Evolutionary conservation across 1,140 invertebrate genomes (phyloP).

Genomic region (Aradophagus sp.): DNA sequence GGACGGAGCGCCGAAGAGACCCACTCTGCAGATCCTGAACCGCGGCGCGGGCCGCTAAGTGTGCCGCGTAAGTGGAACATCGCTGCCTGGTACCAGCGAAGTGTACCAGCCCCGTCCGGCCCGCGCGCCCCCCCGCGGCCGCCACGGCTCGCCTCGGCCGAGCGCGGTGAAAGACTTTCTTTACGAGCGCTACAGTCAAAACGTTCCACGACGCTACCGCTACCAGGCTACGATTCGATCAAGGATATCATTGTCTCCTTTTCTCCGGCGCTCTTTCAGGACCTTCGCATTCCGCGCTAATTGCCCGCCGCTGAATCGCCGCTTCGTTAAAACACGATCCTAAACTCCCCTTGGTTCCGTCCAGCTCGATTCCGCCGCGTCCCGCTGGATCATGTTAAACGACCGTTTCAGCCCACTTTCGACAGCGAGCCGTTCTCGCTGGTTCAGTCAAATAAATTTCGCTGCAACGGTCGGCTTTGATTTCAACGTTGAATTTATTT

Average conservation of each 20-base stretch:
- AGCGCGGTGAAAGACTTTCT: constrained; percentile 75
- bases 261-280: constrained; percentile 33
- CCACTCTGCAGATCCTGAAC: constrained; percentile 72
- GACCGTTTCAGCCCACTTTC: too few relatives aligned
- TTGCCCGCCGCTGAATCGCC: constrained; percentile 30
- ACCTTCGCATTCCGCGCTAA: constrained; percentile 41
- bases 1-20: constrained; percentile 60
- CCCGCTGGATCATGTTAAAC: too few relatives aligned
- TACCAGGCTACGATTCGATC: constrained; percentile 57
- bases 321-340: too few relatives aligned
- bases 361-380: too few relatives aligned
- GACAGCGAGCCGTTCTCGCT: too few relatives aligned
- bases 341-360: too few relatives aligned
- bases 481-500: too few relatives aligned
- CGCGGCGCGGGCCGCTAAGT: constrained; percentile 69
- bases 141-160: constrained; percentile 44
- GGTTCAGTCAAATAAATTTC: too few relatives aligned
- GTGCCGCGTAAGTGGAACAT: constrained; percentile 75
- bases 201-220: constrained; percentile 56
- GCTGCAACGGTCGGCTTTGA: too few relatives aligned
- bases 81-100: constrained; percentile 73
- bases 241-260: constrained; percentile 57
- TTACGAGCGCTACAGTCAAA: constrained; percentile 64
- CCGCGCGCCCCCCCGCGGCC: not conserved
- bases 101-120: constrained; percentile 71